Evolutionary conservation across 2,113 vertebrate genomes (phyloP).

Genomic region (Anarhynchus alexandrinus): DNA sequence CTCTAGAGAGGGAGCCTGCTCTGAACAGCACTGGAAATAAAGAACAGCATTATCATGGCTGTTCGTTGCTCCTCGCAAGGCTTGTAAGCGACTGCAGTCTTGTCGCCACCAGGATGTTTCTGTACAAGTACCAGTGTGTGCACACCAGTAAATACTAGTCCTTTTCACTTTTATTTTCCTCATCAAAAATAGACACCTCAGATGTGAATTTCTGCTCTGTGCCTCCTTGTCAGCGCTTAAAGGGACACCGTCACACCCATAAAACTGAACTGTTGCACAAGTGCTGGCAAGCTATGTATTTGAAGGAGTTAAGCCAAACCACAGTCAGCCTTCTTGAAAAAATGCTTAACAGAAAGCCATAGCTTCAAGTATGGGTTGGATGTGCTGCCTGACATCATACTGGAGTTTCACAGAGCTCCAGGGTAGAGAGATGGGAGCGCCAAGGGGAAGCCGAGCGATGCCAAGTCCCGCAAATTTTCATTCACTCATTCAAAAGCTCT

Average conservation of each 20-base stretch:
- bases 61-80: conserved; percentile 46
- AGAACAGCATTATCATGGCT: conserved; percentile 68
- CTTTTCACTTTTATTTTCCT: conserved; percentile 63
- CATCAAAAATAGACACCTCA: conserved; percentile 41
- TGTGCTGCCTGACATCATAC: background rate
- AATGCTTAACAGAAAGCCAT: background rate
- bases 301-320: background rate
- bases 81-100: conserved; percentile 60
- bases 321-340: background rate
- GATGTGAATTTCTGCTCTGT: conserved; percentile 48
- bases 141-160: conserved; percentile 54
- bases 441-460: background rate
- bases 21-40: conserved; percentile 58
- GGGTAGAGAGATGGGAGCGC: background rate
- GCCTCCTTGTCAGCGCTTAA: conserved; percentile 23
- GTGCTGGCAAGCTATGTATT: background rate
- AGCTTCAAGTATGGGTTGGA: background rate
- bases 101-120: conserved; percentile 73
- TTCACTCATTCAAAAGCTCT: background rate
- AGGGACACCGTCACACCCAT: background rate
- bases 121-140: conserved; percentile 63
- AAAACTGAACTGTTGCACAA: background rate
- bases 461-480: background rate
- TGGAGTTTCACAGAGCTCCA: background rate
- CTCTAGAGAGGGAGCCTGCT: conserved; percentile 38